Evolutionary conservation across 2,888 invertebrate species (phyloP), one percentile per base, ranked within the genome.

Genomic region (Melipona bicolor): DNA sequence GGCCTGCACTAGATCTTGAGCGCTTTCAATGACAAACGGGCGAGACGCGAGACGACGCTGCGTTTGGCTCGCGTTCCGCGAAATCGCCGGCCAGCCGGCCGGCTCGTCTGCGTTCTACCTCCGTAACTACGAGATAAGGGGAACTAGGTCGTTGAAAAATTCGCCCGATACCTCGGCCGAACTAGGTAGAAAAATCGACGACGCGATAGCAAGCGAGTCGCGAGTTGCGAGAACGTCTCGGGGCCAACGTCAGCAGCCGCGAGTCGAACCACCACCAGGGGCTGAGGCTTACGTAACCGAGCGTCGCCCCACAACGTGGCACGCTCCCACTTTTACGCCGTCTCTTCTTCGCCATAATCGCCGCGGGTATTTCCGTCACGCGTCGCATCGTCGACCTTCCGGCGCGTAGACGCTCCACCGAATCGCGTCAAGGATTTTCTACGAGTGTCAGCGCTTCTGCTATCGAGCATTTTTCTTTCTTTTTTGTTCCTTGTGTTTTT

Each of bases 131-230:
- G 54, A 87, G 93, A 93, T 93, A 93, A 92, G 88, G 87, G 80
- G 86, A 94, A 93, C 91, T 94, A 92, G 94, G 92, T 90, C 94
- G 92, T 89, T 91, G 91, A 94, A 94, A 94, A 94, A 93, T 91
- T 90, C 90, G 89, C 9, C 88, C 92, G 92, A 94, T 94, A 92
- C 90, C 89, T 89, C 91, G 92, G 87, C 9, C 43, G 90, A 94
- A 94, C 88, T 94, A 91, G 94, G 94, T 91, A 92, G 90, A 94
- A 94, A 94, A 94, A 94, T 93, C 32, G 90, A 84, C 87, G 88
- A 80, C 84, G 88, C 89, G 93, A 93, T 92, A 93, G 90, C 32
- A 32, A 91, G 36, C 36, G 32, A 32, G 32, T 6, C 36, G 36
- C 36, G 36, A 36, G 36, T 36, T 0, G 36, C 36, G 36, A 36